Percentiles rank a stretch among this genome's conserved stretches.
Evolutionary conservation across 2,888 invertebrate species (phyloP).

Genomic region (Rhamnusium bicolor): DNA sequence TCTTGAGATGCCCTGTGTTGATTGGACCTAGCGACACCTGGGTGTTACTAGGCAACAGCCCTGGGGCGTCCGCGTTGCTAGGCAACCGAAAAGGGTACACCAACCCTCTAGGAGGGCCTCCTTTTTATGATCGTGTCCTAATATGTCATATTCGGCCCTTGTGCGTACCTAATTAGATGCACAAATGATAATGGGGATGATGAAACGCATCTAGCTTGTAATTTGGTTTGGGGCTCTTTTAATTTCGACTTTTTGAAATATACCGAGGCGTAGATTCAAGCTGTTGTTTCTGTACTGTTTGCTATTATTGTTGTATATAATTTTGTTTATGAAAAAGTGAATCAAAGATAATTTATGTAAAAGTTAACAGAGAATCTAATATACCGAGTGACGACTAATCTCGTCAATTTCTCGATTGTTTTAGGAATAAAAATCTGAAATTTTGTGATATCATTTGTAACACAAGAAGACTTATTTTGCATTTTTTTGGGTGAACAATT

Average conservation of each 20-base stretch:
- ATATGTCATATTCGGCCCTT: neutral
- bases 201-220: neutral
- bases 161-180: neutral
- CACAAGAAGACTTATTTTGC: no score
- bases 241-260: no score
- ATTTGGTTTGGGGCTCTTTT: neutral
- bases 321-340: no score
- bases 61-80: constrained; percentile 61
- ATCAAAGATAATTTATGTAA: no score
- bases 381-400: no score
- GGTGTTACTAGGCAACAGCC: constrained; percentile 69
- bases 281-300: neutral
- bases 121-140: neutral
- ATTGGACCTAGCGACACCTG: constrained; percentile 71
- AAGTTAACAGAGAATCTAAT: no score
- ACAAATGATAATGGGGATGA: neutral
- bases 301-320: no score
- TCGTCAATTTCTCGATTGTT: no score
- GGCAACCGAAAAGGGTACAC: constrained; percentile 53
- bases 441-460: no score
- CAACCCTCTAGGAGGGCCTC: neutral
- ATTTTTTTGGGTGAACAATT: no score
- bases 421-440: no score
- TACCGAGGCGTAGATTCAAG: no score
- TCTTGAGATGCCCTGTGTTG: constrained; percentile 71